Evolutionary conservation across 2,888 invertebrate genomes (phyloP), one percentile per base, ranked within the genome.

Genomic region (Magallana nippona): DNA sequence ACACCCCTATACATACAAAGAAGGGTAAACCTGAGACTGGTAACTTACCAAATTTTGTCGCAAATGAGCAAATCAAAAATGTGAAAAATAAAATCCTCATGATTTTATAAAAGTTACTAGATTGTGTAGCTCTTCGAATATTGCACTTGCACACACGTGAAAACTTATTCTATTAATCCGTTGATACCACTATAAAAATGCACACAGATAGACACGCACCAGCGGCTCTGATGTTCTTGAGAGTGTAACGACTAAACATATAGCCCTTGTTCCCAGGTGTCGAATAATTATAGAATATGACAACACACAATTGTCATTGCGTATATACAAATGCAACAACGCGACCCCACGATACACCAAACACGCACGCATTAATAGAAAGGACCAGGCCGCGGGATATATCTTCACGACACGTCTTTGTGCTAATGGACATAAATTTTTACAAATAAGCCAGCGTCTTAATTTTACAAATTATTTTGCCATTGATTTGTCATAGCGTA

Each of bases 201-300:
- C 63, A 71, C 27, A 71, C 15, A 22, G 27, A 71, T 32, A 15
- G 63, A 71, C 63, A 71, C 63, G 63, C 63, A 71, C 63, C 63
- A 15, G 15, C 63, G 13, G 63, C 27, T 32, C 15, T 71, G 22
- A 71, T 71, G 63, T 71, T 71, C 63, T 71, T 27, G 63, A 71
- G 63, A 27, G 63, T 71, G 63, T 71, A 32, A 71, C 63, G 63
- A 71, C 63, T 32, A 27, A 71, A 71, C 63, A 71, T 71, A 71
- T 71, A 71, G 27, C 19, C 32, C 32, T 32, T 32, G 63, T 71
- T 13, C 27, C 27, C 63, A 71, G 63, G 63, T 71, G 63, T 71
- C 63, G 63, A 71, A 71, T 71, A 71, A 71, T 71, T 71, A 71
- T 71, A 71, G 63, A 71, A 71, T 71, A 71, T 71, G 63, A 71